A percentile compares a stretch with the other conserved stretches of the same genome.
Evolutionary conservation across 2,888 invertebrate genomes (phyloP).

Genomic region (Baccha elongata): DNA sequence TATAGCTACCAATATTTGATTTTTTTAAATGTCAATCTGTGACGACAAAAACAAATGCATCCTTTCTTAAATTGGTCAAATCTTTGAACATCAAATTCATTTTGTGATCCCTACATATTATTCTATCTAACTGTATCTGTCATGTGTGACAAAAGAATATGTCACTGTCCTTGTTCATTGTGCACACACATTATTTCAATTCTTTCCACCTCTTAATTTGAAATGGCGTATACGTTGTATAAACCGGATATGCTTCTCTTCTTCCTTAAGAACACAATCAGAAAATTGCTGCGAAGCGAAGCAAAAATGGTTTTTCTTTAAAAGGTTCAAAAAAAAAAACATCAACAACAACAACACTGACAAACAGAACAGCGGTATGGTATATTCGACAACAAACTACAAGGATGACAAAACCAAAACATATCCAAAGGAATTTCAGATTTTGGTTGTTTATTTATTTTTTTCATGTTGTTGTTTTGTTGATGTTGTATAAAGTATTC

Average conservation of each 20-base stretch:
- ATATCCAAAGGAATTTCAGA: conserved; percentile 37
- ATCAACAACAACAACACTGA: conserved; percentile 14
- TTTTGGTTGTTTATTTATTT: conserved; percentile 7
- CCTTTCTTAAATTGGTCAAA: background rate
- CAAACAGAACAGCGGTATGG: conserved; percentile 14
- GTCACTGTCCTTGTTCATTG: background rate
- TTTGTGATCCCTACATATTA: background rate
- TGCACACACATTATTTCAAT: conserved; percentile 1
- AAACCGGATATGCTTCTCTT: conserved; percentile 20
- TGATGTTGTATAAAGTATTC: background rate
- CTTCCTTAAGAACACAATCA: conserved; percentile 27
- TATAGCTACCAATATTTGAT: no score
- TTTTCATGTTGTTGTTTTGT: conserved; percentile 5
- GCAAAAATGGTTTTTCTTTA: conserved; percentile 13
- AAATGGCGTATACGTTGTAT: conserved; percentile 1
- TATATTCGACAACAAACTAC: background rate
- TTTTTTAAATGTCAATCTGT: no score
- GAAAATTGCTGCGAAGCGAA: conserved; percentile 4
- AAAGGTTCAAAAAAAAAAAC: conserved; percentile 11
- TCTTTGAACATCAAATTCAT: conserved; percentile 19
- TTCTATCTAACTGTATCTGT: background rate
- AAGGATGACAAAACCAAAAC: conserved; percentile 40
- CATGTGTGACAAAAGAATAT: background rate
- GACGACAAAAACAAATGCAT: no score
- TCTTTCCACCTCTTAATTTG: conserved; percentile 4